These are phyloP conservation scores for Barbus barbus DNA, from an alignment of 2,113 vertebrate species.

Conservation along the genomic window DNA sequence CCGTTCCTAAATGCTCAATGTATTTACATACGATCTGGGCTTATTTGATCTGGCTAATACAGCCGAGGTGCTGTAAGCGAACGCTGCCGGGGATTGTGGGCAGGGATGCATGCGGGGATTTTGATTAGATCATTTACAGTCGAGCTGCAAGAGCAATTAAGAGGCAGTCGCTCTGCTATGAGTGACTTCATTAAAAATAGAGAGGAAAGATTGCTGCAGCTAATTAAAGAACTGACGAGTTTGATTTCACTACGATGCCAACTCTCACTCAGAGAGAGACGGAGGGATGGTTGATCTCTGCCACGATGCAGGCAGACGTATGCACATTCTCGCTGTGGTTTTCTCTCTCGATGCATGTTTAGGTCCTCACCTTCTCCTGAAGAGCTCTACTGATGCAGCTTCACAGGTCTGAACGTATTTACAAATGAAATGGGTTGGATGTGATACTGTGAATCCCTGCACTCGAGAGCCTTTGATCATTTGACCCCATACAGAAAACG, in stretches of 20 bases:
- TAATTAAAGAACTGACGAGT: conserved; percentile 73
- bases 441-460: conserved; percentile 4
- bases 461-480: neutral
- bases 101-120: conserved; percentile 9
- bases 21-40: neutral
- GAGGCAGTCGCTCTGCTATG: conserved; percentile 61
- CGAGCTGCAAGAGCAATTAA: conserved; percentile 66
- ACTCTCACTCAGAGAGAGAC: conserved; percentile 17
- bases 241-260: conserved; percentile 61
- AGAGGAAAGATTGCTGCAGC: conserved; percentile 68
- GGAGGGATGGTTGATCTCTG: conserved; percentile 13
- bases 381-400: neutral
- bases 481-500: neutral
- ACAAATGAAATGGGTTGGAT: conserved; percentile 9
- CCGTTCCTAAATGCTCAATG: neutral
- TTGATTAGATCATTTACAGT: conserved; percentile 68
- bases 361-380: neutral
- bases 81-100: neutral
- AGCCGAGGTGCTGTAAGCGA: neutral
- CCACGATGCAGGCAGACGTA: too few species aligned
- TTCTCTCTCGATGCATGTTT: neutral
- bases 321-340: conserved; percentile 51
- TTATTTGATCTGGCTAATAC: neutral
- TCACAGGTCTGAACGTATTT: neutral
- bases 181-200: conserved; percentile 54